phyloP scores from a whole-genome alignment of 2,888 invertebrate genomes.

The Nycteola revayana region DNA sequence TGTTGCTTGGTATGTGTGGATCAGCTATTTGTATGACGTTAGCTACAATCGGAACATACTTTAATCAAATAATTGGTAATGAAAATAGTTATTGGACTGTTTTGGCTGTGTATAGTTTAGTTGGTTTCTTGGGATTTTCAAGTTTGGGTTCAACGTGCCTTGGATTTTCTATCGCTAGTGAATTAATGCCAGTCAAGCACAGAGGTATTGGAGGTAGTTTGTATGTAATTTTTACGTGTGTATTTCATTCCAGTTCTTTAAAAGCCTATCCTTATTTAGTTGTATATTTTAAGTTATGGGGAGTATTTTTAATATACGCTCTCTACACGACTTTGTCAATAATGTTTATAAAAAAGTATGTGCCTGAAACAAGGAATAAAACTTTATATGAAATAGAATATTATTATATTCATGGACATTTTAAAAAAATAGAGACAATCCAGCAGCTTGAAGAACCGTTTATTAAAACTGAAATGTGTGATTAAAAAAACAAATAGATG shows the following conservation, averaged over 20 bases:
- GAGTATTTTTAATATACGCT: constrained; percentile 16
- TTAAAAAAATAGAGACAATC: constrained; percentile 3
- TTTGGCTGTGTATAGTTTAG: constrained; percentile 17
- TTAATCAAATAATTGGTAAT: constrained; percentile 8
- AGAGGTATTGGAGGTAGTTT: constrained; percentile 23
- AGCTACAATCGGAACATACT: constrained; percentile 10
- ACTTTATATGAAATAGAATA: constrained; percentile 28
- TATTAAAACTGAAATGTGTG: constrained; percentile 6
- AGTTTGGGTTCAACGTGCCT: constrained; percentile 20
- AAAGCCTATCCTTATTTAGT: constrained; percentile 26
- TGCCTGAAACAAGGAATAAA: constrained; percentile 26
- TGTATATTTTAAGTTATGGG: constrained; percentile 16
- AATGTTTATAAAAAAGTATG: constrained; percentile 21
- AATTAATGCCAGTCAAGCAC: constrained; percentile 31
- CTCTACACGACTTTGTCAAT: constrained; percentile 5
- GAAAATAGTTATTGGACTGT: constrained; percentile 10
- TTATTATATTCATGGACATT: constrained; percentile 18
- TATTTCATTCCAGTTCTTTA: constrained; percentile 19
- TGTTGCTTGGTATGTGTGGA: constrained; percentile 17
- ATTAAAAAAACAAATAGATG: neutral
- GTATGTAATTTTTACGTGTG: constrained; percentile 17
- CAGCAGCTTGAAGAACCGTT: constrained; percentile 10
- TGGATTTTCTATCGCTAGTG: constrained; percentile 23
- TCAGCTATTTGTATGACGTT: constrained; percentile 18
- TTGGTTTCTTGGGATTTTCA: constrained; percentile 15